Evolutionary conservation across 2,888 invertebrate genomes (phyloP).

Genomic region (Helleia helle): DNA sequence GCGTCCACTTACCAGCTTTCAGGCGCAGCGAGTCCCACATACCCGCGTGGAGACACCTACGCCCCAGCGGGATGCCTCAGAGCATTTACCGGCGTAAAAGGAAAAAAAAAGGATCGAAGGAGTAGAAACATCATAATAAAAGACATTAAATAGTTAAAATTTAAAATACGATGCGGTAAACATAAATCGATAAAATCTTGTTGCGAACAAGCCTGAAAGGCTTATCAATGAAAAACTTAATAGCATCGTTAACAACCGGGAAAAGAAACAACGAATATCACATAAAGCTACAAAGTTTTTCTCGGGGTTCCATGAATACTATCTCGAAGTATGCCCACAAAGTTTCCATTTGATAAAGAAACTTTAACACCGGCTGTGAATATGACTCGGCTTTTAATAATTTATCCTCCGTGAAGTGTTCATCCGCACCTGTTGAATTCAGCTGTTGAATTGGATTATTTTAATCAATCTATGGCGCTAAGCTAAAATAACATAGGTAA

Average conservation of each 20-base stretch:
- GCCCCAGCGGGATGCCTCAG: no score
- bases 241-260: slow-evolving; percentile 19
- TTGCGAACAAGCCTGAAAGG: neutral
- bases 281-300: slow-evolving; percentile 24
- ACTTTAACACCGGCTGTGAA: slow-evolving; percentile 28
- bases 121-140: no score
- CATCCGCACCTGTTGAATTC: slow-evolving; percentile 25
- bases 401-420: slow-evolving; percentile 22
- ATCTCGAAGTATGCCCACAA: slow-evolving; percentile 31
- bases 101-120: no score
- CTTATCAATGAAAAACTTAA: slow-evolving; percentile 22
- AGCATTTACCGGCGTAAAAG: no score
- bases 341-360: slow-evolving; percentile 42
- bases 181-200: neutral
- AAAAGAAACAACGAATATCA: slow-evolving; percentile 21
- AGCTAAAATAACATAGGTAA: no score
- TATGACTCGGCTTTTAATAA: slow-evolving; percentile 25
- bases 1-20: no score
- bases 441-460: slow-evolving; percentile 22
- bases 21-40: no score
- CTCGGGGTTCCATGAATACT: slow-evolving; percentile 29
- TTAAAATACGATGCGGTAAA: neutral
- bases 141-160: no score
- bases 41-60: no score
- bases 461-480: neutral